Evolutionary conservation across 2,888 invertebrate genomes (phyloP).

Genomic region (Meganola albula): DNA sequence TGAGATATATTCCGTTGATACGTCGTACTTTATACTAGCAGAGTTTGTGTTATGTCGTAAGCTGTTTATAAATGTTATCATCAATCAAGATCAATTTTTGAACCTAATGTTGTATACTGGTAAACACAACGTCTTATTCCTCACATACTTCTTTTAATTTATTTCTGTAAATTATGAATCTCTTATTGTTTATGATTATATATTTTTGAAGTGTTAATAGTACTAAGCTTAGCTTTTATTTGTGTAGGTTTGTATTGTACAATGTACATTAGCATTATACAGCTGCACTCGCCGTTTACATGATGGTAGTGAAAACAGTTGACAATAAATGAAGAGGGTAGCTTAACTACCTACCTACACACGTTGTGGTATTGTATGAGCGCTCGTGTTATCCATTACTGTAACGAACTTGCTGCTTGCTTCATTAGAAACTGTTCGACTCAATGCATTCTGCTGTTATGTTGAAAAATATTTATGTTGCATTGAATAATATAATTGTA

Average conservation of each 20-base stretch:
- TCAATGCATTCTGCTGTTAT: no score
- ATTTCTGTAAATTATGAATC: no score
- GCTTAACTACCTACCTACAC: constrained; percentile 16
- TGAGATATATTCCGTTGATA: constrained; percentile 8
- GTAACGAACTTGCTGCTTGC: constrained; percentile 58
- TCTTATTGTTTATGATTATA: no score
- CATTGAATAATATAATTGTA: no score
- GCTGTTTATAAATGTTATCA: constrained; percentile 17
- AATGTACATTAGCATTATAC: no score
- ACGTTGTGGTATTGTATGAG: constrained; percentile 20
- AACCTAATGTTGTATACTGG: constrained; percentile 12
- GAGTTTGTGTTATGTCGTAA: constrained; percentile 16
- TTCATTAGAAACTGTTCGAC: constrained; percentile 69
- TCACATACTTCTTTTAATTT: no score
- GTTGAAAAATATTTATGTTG: no score
- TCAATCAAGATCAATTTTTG: constrained; percentile 16
- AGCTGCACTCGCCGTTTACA: no score
- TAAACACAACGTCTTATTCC: no score
- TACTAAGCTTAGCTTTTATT: no score
- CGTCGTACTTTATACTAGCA: constrained; percentile 12
- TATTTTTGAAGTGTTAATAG: no score
- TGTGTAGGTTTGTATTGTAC: no score
- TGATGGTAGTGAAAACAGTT: constrained; percentile 4
- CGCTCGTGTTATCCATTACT: constrained; percentile 48
- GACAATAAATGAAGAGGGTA: constrained; percentile 13